These are phyloP conservation scores for Peromyscus eremicus DNA, from an alignment of 2,797 vertebrate genomes.

Conservation along the genomic window DNA sequence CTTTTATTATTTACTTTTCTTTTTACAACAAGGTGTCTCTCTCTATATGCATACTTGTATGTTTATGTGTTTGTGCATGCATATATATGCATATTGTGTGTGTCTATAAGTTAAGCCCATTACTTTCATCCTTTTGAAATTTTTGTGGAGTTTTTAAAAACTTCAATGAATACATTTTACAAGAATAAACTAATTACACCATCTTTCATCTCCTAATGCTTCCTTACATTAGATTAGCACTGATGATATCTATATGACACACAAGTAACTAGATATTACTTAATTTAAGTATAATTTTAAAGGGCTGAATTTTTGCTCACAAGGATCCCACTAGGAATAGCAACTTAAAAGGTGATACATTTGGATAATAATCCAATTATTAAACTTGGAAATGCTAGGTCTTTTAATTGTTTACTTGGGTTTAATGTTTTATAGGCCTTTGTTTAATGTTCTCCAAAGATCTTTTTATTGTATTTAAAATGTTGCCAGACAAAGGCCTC, in stretches of 20 bases:
- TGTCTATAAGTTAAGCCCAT: not conserved
- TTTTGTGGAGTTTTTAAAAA: not conserved
- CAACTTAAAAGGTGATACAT: conserved; percentile 64
- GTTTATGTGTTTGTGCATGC: not conserved
- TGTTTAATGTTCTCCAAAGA: conserved; percentile 64
- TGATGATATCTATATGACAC: not conserved
- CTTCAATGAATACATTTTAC: not conserved
- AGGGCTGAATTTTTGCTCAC: conserved; percentile 47
- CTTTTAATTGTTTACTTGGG: conserved; percentile 61
- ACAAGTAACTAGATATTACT: not conserved
- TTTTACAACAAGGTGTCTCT: not conserved
- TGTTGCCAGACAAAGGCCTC: conserved; percentile 46
- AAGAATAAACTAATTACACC: not conserved
- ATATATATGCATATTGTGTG: not conserved
- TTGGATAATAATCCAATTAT: conserved; percentile 69
- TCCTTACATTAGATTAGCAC: not conserved
- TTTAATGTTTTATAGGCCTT: conserved; percentile 62
- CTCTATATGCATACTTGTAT: not conserved
- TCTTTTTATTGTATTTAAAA: conserved; percentile 67
- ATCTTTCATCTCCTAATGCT: not conserved
- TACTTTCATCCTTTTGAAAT: not conserved
- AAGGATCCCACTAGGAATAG: conserved; percentile 7
- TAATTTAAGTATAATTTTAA: conserved; percentile 56
- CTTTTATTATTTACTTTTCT: not conserved
- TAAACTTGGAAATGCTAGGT: conserved; percentile 60